Evolutionary conservation across 1,140 invertebrate species (phyloP), one percentile per base, ranked within the genome.

Genomic region (Zophobas morio): DNA sequence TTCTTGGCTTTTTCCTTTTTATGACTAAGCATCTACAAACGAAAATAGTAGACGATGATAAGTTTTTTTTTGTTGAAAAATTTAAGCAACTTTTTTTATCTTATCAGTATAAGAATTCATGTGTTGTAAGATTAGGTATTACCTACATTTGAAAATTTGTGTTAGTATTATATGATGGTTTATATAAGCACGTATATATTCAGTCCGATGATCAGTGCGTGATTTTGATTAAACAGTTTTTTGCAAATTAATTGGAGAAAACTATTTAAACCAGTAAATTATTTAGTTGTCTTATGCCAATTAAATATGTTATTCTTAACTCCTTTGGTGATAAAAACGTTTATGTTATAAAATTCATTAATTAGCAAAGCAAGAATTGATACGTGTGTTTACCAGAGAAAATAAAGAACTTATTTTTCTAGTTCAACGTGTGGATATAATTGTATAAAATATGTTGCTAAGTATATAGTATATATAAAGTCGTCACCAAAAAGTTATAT

Each of bases 181-280:
- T 46, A 46, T 46, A 4, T 46, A 46, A 4, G 6, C 42, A 46
- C 42, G 6, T 46, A 4, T 46, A 46, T 51, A 51, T 51, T 51
- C 60, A 66, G 42, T 66, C 39, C 60, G 39, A 66, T 66, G 60
- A 66, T 66, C 60, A 40, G 0, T 42, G 39, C 60, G 60, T 66
- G 60, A 66, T 66, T 66, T 66, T 40, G 60, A 66, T 66, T 66
- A 66, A 66, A 66, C n/a, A 63, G 33, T 66, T 66, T 66, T 66
- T 66, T 66, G 40, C 39, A 66, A 66, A 20, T 34, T 33, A 66
- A 66, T 66, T 66, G 42, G 32, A 42, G 39, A 42, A 66, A 46
- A 66, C 39, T 20, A 20, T 20, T 66, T 40, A 40, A 60, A 32
- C 60, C 8, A 42, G 33, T 63, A 56, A 34, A 4, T 66, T 42